Evolutionary conservation across 2,888 invertebrate species (phyloP), one percentile per base, ranked within the genome.

Genomic region (Drosophila sordidula): DNA sequence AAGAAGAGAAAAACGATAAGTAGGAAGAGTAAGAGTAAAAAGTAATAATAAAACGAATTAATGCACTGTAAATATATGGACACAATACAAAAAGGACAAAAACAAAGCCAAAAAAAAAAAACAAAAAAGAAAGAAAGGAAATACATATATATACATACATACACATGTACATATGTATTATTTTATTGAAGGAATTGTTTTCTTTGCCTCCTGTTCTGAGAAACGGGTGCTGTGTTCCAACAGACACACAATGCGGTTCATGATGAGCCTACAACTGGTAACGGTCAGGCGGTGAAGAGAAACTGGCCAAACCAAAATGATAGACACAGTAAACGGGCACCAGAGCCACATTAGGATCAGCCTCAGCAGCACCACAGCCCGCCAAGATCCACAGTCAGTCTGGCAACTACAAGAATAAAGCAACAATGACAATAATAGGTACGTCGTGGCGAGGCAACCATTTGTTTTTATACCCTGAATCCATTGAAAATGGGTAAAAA

Each of bases 401-500:
- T 63, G 57, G 50, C 46, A 58, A 70, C 59, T 63, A 54, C 57
- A 45, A 62, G 47, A 69, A 65, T 68, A 80, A 69, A 58, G 80
- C 62, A 80, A 80, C 78, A 80, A 78, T 80, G 78, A 75, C 70
- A 84, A 80, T 85, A 84, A 80, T 78, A 84, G 78, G 55, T 54
- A 56, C 29, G 16, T 58, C 66, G 38, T 41, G 42, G 49, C 26
- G 47, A 34, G 45, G 56, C 22, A 36, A 64, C 49, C 18, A 18
- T 18, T 18, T 18, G 18, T 18, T 18, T 18, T 18, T 18, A 18
- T 18, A 18, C 18, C 25, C 25, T 6, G 25, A 25, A 25, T 18
- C 18, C 25, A 25, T 25, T 25, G 5, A 25, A 25, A 25, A 25
- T 25, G 25, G 5, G 5, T 6, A 5, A 25, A 25, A 25, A 25